A percentile compares a stretch with the other conserved stretches of the same genome.
Conservation (phyloP, 2,888 invertebrate species). For the Helicoverpa assulta region DNA sequence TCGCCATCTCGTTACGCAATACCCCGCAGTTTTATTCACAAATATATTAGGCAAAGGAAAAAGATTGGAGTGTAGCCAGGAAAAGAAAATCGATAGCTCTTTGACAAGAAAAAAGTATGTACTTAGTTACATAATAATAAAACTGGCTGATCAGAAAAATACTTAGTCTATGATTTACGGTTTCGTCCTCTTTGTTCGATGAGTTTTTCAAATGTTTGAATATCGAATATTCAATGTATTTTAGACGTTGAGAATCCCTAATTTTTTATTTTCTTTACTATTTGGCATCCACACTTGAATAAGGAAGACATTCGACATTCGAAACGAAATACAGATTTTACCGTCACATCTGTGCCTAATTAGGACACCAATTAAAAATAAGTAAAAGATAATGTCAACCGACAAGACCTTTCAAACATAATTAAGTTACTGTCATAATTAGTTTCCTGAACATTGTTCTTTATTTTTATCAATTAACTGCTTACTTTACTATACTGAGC, state of each 20-base stretch:
- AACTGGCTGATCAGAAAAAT: slow-evolving; percentile 60
- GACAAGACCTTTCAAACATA: slow-evolving; percentile 22
- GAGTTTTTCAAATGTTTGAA: slow-evolving; percentile 39
- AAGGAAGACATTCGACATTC: slow-evolving; percentile 9
- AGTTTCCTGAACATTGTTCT: slow-evolving; percentile 2
- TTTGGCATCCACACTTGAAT: slow-evolving; percentile 15
- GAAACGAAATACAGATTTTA: not conserved
- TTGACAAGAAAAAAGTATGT: slow-evolving; percentile 66
- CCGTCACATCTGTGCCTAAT: slow-evolving; percentile 35
- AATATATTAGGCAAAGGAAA: slow-evolving; percentile 83
- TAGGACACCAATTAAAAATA: slow-evolving; percentile 34
- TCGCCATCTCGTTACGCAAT: slow-evolving; percentile 72
- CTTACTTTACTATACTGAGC: slow-evolving; percentile 3
- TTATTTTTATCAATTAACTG: slow-evolving; percentile 12
- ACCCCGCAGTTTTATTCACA: slow-evolving; percentile 74
- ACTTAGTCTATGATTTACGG: slow-evolving; percentile 61
- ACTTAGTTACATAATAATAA: slow-evolving; percentile 56
- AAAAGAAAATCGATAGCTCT: slow-evolving; percentile 80
- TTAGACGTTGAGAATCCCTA: slow-evolving; percentile 2
- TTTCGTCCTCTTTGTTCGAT: slow-evolving; percentile 44
- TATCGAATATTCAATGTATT: slow-evolving; percentile 35
- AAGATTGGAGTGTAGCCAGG: slow-evolving; percentile 84
- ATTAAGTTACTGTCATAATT: slow-evolving; percentile 32
- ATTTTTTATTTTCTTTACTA: slow-evolving; percentile 13
- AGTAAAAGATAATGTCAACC: slow-evolving; percentile 22